Conservation (phyloP, 2,888 invertebrate species). For the Venustoraphidia nigricollis region DNA sequence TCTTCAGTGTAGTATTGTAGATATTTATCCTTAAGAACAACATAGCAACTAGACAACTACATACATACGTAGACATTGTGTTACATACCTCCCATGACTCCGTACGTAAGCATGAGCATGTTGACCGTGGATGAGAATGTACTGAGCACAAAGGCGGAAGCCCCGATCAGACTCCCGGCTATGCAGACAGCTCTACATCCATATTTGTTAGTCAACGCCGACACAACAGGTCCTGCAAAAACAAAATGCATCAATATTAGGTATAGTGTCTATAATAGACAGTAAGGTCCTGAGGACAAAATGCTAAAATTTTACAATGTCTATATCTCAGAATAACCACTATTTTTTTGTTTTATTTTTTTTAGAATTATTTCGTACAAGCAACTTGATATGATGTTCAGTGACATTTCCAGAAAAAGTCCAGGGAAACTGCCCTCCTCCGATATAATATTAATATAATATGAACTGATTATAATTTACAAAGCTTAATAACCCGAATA, state of each 20-base stretch:
- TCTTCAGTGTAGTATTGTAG: background rate
- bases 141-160: slow-evolving; percentile 71
- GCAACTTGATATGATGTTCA: too few relatives aligned
- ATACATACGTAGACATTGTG: background rate
- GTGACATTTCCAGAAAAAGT: too few relatives aligned
- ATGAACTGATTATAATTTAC: too few relatives aligned
- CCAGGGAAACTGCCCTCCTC: too few relatives aligned
- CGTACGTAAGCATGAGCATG: slow-evolving; percentile 85
- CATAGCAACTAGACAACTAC: background rate
- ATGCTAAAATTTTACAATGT: too few relatives aligned
- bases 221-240: slow-evolving; percentile 72
- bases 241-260: slow-evolving; percentile 1
- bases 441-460: too few relatives aligned
- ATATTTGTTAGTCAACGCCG: slow-evolving; percentile 89
- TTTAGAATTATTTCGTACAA: too few relatives aligned
- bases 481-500: too few relatives aligned
- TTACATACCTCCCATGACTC: slow-evolving; percentile 72
- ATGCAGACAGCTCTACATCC: slow-evolving; percentile 92
- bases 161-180: slow-evolving; percentile 73
- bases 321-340: too few relatives aligned
- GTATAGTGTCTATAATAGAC: too few relatives aligned
- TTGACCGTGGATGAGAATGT: slow-evolving; percentile 77
- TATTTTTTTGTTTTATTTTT: too few relatives aligned
- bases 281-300: too few relatives aligned
- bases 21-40: background rate